phyloP scores from a whole-genome alignment of 2,797 vertebrate species.

The Micrastur ruficollis region DNA sequence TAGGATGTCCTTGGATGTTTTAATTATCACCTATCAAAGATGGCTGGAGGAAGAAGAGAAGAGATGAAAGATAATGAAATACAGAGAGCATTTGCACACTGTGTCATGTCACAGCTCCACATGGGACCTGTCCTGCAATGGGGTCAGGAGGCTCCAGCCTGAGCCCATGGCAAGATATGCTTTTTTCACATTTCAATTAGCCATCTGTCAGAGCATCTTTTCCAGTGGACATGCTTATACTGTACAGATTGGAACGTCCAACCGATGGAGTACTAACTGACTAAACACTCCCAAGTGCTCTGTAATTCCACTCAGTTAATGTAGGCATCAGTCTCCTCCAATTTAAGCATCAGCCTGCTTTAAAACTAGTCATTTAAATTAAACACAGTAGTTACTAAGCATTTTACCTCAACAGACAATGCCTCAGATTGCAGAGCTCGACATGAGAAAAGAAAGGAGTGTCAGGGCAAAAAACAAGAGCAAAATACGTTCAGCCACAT shows the following conservation, averaged over 20 bases:
- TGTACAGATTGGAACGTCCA: not conserved
- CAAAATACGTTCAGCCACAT: not conserved
- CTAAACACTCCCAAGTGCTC: not conserved
- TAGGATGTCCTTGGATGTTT: not conserved
- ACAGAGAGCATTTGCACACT: not conserved
- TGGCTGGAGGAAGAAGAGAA: not conserved
- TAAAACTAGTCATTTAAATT: not conserved
- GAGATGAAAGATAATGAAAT: not conserved
- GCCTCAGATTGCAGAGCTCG: not conserved
- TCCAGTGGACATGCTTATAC: not conserved
- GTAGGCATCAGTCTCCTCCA: not conserved
- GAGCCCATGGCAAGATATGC: not conserved
- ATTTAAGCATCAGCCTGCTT: not conserved
- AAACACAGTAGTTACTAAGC: not conserved
- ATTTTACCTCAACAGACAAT: not conserved
- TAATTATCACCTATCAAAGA: not conserved
- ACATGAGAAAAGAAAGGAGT: not conserved
- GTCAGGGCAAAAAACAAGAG: not conserved
- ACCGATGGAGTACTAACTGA: not conserved
- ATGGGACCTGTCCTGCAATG: not conserved
- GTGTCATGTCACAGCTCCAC: not conserved
- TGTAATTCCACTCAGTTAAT: not conserved
- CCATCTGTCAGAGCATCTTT: conserved; percentile 42
- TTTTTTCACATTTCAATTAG: conserved; percentile 39
- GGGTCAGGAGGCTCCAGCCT: not conserved